Evolutionary conservation across 2,113 vertebrate genomes (phyloP).

Genomic region (Enhydra lutris): DNA sequence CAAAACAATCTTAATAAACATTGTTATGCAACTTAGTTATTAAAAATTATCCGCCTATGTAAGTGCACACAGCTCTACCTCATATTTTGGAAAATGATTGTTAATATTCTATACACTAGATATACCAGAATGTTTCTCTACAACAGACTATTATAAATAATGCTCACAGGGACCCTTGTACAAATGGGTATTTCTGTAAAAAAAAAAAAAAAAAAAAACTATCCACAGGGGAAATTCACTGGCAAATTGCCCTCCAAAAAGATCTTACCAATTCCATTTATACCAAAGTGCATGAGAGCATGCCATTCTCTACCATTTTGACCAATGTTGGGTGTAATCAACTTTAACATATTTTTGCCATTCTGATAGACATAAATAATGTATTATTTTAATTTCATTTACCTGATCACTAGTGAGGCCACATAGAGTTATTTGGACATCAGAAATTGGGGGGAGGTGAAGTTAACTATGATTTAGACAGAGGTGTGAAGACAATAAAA

Average conservation of each 20-base stretch:
- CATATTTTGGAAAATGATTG: background rate
- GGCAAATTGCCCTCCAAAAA: background rate
- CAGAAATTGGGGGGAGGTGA: background rate
- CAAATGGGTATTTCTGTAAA: background rate
- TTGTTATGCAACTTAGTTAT: background rate
- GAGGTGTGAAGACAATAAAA: background rate
- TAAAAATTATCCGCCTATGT: background rate
- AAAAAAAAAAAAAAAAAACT: background rate
- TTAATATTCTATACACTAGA: background rate
- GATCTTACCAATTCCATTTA: background rate
- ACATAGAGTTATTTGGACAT: background rate
- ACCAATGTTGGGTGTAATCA: background rate
- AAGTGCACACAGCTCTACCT: background rate
- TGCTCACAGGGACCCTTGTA: background rate
- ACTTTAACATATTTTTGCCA: background rate
- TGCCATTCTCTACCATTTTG: background rate
- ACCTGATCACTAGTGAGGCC: background rate
- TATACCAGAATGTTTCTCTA: background rate
- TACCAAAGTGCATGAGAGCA: background rate
- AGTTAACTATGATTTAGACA: background rate
- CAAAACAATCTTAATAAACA: background rate
- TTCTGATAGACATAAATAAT: background rate
- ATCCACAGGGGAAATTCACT: background rate
- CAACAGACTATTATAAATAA: background rate
- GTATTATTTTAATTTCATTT: constrained; percentile 3